Conservation (phyloP, 1,140 invertebrate genomes). For the Cotesia typhae region DNA sequence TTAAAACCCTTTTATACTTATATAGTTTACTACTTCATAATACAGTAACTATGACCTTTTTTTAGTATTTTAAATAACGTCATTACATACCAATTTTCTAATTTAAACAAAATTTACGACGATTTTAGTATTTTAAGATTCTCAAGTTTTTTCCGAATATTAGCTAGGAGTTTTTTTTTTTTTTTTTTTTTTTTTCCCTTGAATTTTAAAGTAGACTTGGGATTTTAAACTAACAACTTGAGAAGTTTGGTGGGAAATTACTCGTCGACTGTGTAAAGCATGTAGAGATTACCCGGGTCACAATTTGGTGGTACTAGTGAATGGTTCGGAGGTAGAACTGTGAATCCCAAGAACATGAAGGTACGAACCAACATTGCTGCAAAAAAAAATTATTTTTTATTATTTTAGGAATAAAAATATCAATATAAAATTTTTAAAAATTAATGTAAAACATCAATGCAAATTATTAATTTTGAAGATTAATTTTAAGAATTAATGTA, state of each 20-base stretch:
- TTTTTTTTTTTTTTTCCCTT: too few species aligned
- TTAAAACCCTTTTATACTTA: too few species aligned
- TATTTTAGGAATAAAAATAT: too few species aligned
- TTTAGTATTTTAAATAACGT: too few species aligned
- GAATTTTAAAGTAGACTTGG: background rate
- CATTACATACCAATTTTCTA: background rate
- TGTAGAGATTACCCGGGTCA: slow-evolving; percentile 76
- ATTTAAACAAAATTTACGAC: background rate
- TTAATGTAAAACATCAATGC: too few species aligned
- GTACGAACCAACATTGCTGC: slow-evolving; percentile 85
- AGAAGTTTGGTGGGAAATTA: slow-evolving; percentile 63
- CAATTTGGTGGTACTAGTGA: slow-evolving; percentile 74
- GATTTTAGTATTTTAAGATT: too few species aligned
- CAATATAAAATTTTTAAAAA: too few species aligned
- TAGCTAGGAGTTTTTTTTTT: background rate
- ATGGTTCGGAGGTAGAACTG: slow-evolving; percentile 82
- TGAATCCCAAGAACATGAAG: slow-evolving; percentile 97
- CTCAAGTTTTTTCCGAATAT: slow-evolving; percentile 12
- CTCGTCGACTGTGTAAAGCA: slow-evolving; percentile 80
- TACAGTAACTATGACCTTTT: background rate
- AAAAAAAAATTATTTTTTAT: slow-evolving; percentile 53
- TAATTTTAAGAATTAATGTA: too few species aligned
- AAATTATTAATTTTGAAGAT: too few species aligned
- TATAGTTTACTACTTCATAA: too few species aligned
- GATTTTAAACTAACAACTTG: slow-evolving; percentile 54